Evolutionary conservation across 2,113 vertebrate genomes (phyloP), one percentile per base, ranked within the genome.

Genomic region (Mirounga angustirostris): DNA sequence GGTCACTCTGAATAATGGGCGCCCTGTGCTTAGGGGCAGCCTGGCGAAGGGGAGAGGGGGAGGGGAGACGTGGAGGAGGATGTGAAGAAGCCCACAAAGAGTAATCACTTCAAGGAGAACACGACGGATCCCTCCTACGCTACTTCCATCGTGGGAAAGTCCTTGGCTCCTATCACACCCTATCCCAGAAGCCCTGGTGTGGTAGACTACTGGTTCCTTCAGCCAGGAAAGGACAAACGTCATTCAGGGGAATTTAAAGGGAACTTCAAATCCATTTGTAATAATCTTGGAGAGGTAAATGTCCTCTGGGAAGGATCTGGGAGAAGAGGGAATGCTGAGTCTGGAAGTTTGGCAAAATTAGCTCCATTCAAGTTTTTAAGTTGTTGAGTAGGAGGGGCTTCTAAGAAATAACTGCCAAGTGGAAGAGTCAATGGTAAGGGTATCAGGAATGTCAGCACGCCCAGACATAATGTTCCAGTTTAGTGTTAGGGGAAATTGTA

Each of bases 301-400:
- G 71, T 59, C 82, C 46, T 46, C 46, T 46, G 46, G 46, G 46
- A 46, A 46, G 46, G 46, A 46, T 46, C 46, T 46, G 46, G 46
- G 46, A 46, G 46, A 46, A 46, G 46, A 46, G 46, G 46, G 46
- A 46, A 46, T 46, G 46, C 46, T 46, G 46, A 46, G 46, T 46
- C 46, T 46, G 46, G 46, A 76, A 52, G 46, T 89, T 94, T 63
- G 80, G 81, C 58, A 93, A 71, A 88, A 52, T 36, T 11, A 73
- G n/a, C 33, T 86, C 59, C 80, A 4, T 76, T 24, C 28, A 50
- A 26, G 4, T n/a, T n/a, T 69, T 69, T 50, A 69, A 59, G 9
- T 52, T 73, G 93, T 40, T 71, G 74, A 76, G 36, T 43, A 54
- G 50, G 65, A 85, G 43, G 16, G 58, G 7, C 43, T 90, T 92